Conservation (phyloP, 2,888 invertebrate species). For the Dyspetes luteomarginatus region DNA sequence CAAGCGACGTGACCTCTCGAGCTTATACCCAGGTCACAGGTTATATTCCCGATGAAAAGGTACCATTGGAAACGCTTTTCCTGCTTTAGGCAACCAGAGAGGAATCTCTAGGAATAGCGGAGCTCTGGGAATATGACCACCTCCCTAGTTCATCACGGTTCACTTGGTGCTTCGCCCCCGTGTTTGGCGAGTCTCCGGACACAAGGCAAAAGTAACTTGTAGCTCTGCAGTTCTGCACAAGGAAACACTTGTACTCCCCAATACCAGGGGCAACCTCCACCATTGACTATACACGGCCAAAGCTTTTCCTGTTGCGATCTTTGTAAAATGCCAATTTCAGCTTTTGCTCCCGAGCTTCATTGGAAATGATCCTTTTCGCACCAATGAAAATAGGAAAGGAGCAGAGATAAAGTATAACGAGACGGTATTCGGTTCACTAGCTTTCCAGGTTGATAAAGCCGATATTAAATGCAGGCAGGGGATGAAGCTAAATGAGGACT, state of each 20-base stretch:
- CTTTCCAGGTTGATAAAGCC: conserved; percentile 13
- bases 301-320: conserved; percentile 28
- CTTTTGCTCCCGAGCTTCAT: background rate
- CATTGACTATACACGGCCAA: background rate
- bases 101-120: conserved; percentile 8
- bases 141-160: conserved; percentile 36
- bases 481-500: background rate
- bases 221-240: background rate
- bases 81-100: conserved; percentile 4
- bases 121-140: conserved; percentile 6
- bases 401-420: conserved; percentile 2
- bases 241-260: background rate
- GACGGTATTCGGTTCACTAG: conserved; percentile 11
- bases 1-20: background rate
- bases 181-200: conserved; percentile 18
- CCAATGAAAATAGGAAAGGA: conserved; percentile 10
- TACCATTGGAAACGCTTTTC: conserved; percentile 29
- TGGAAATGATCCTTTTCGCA: conserved; percentile 1
- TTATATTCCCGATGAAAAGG: conserved; percentile 41
- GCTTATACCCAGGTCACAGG: background rate
- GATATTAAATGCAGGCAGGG: background rate
- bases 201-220: conserved; percentile 17
- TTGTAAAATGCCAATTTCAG: conserved; percentile 1
- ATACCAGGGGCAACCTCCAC: background rate
- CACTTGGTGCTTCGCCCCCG: conserved; percentile 27